Base-by-base conservation (phyloP, 2,888 invertebrate genomes). In the Acleris laterana region DNA sequence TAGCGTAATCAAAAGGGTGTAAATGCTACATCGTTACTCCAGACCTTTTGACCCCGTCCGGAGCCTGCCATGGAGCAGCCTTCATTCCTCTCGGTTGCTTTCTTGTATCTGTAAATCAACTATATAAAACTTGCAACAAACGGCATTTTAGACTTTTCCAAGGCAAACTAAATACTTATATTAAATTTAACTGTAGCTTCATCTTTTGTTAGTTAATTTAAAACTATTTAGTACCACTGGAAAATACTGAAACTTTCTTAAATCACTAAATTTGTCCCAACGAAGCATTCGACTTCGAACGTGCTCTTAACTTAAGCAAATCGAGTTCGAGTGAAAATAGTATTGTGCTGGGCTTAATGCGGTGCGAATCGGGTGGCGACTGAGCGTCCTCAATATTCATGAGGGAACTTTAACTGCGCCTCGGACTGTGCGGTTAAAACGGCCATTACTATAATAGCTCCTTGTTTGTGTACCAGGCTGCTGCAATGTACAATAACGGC, bases 351-450 rank as follows among this genome's bases (percentile, higher is more conserved):
- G 66, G 64, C 68, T 62, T 68, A 68, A 70, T 56, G 61, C 65
- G 44, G 65, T 66, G 65, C 61, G 60, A 63, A 63, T 55, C 57
- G 61, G 64, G 59, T 60, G 62, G 74, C 78, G 79, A 77, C 76
- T 76, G 74, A 73, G 70, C 68, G 67, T 63, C 77, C 81, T 89
- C 84, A 87, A 90, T 90, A 90, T 90, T 89, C 90, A 90, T 89
- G 89, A 89, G 80, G 74, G 71, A 82, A 87, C 84, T 85, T 83
- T 80, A 74, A 74, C 72, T 75, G 76, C 74, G 76, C 77, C 78
- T 77, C 80, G 78, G 79, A 78, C 80, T 79, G 76, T 80, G 78
- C 82, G 79, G 81, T 84, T 83, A 82, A 81, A 83, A 81, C 80
- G 78, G 74, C 81, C 78, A 77, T 85, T 84, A 81, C 80, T 77